Percentiles rank a stretch among this genome's conserved stretches.
phyloP scores from a whole-genome alignment of 1,140 invertebrate genomes.

The Ladona fulva region DNA sequence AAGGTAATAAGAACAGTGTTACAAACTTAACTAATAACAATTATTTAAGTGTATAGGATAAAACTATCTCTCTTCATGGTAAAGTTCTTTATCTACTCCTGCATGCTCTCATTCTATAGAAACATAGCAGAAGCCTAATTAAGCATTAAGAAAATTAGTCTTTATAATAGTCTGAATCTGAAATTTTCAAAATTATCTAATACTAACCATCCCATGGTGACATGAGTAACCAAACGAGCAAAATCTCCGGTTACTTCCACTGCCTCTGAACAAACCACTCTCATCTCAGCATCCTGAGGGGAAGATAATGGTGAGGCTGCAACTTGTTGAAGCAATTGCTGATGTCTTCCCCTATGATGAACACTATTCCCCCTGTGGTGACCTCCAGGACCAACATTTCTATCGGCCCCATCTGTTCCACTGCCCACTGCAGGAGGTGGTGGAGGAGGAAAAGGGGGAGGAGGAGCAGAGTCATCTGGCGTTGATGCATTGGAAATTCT shows the following conservation, averaged over 20 bases:
- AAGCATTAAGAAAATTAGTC: too few species aligned
- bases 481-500: slow-evolving; percentile 21
- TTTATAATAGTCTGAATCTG: too few species aligned
- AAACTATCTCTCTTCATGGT: too few species aligned
- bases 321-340: background rate
- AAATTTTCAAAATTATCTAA: too few species aligned
- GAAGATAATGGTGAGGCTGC: background rate
- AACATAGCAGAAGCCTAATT: too few species aligned
- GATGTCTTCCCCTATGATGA: background rate
- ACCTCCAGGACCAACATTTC: background rate
- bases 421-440: background rate
- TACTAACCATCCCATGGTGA: slow-evolving; percentile 28
- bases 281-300: slow-evolving; percentile 13
- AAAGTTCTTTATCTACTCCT: too few species aligned
- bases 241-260: slow-evolving; percentile 11
- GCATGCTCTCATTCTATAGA: too few species aligned
- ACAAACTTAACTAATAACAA: too few species aligned
- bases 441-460: background rate
- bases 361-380: background rate
- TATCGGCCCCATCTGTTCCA: background rate
- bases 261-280: slow-evolving; percentile 18
- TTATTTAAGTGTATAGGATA: too few species aligned
- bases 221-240: slow-evolving; percentile 25
- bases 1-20: too few species aligned
- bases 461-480: slow-evolving; percentile 1